A percentile compares a stretch with the other conserved stretches of the same genome.
Conservation (phyloP, 2,113 vertebrate genomes). For the Rostratula benghalensis region DNA sequence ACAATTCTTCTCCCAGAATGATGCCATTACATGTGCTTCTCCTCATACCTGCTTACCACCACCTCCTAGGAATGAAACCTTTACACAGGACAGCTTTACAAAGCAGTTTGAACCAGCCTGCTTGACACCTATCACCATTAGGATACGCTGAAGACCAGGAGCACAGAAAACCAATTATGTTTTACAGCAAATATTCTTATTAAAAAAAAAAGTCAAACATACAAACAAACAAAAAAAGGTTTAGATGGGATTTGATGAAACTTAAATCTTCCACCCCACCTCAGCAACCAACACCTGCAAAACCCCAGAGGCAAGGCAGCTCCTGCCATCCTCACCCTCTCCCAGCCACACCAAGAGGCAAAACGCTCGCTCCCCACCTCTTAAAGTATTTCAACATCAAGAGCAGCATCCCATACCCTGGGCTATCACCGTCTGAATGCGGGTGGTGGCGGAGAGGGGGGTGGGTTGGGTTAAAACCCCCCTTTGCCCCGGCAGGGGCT, state of each 20-base stretch:
- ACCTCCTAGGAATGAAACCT: conserved; percentile 5
- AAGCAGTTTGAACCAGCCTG: neutral
- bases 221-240: neutral
- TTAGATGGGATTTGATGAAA: neutral
- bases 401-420: neutral
- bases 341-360: neutral
- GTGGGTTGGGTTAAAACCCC: neutral
- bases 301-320: neutral
- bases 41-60: neutral
- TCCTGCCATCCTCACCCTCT: neutral
- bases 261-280: neutral
- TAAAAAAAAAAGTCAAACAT: neutral
- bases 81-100: neutral
- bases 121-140: neutral
- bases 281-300: neutral
- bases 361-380: neutral
- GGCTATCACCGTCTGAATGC: neutral
- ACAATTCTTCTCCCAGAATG: neutral
- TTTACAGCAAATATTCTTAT: neutral
- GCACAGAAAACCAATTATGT: neutral
- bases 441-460: no score
- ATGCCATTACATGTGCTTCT: neutral
- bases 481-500: neutral
- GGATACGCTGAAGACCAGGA: neutral
- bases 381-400: neutral